Conservation (phyloP, 2,797 vertebrate genomes). For the Cottoperca gobio region DNA sequence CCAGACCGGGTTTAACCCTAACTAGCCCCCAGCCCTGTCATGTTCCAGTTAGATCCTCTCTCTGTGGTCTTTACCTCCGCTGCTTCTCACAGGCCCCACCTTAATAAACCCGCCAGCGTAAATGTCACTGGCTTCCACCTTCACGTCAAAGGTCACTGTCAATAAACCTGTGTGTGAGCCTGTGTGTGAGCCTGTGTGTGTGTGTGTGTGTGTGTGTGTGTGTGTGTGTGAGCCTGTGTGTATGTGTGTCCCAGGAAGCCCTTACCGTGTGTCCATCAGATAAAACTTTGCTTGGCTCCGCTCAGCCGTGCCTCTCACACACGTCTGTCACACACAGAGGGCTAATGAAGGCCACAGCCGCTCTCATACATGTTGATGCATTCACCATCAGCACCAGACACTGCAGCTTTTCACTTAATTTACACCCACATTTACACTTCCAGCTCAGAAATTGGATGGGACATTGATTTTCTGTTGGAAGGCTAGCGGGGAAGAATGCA, state of each 20-base stretch:
- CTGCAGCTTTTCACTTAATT: slow-evolving; percentile 81
- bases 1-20: slow-evolving; percentile 69
- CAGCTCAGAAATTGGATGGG: slow-evolving; percentile 82
- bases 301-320: slow-evolving; percentile 81
- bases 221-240: slow-evolving; percentile 19
- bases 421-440: slow-evolving; percentile 83
- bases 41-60: slow-evolving; percentile 73
- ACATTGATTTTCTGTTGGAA: slow-evolving; percentile 84
- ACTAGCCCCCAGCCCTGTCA: slow-evolving; percentile 74
- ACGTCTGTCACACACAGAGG: slow-evolving; percentile 82
- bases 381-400: slow-evolving; percentile 78
- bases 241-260: slow-evolving; percentile 65
- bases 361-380: slow-evolving; percentile 86
- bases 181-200: slow-evolving; percentile 24
- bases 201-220: slow-evolving; percentile 39
- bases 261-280: slow-evolving; percentile 80
- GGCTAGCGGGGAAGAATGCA: slow-evolving; percentile 55
- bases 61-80: slow-evolving; percentile 78
- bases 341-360: slow-evolving; percentile 86
- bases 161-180: slow-evolving; percentile 76
- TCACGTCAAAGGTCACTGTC: slow-evolving; percentile 86
- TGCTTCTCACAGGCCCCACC: slow-evolving; percentile 77
- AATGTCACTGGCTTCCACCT: slow-evolving; percentile 86
- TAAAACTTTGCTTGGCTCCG: slow-evolving; percentile 74
- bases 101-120: slow-evolving; percentile 84